Conservation (phyloP, 2,888 invertebrate species). For the Melikaiella ostensackeni region DNA sequence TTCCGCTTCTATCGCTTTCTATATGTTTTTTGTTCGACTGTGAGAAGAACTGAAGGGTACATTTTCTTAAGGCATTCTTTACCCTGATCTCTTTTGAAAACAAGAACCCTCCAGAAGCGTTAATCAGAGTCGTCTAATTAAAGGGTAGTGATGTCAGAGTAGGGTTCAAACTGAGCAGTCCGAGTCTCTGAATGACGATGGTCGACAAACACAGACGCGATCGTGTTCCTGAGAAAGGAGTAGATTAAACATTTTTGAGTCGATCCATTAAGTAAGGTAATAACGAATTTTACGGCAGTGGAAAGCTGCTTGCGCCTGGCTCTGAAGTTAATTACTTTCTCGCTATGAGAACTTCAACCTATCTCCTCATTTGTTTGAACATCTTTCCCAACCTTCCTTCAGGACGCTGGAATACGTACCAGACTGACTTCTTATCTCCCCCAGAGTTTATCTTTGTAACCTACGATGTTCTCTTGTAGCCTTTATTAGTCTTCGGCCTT, state of each 20-base stretch:
- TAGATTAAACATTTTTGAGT: conserved; percentile 63
- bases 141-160: not conserved
- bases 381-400: conserved; percentile 43
- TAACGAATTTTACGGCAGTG: conserved; percentile 61
- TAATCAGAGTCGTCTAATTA: not conserved
- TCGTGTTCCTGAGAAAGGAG: conserved; percentile 29
- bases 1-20: not conserved
- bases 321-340: conserved; percentile 63
- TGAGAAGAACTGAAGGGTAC: not conserved
- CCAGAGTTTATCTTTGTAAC: conserved; percentile 50
- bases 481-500: conserved; percentile 62
- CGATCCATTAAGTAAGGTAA: conserved; percentile 59
- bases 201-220: not conserved
- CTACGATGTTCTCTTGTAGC: conserved; percentile 50
- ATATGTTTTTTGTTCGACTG: not conserved
- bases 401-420: conserved; percentile 36
- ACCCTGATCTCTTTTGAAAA: not conserved
- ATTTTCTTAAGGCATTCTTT: not conserved
- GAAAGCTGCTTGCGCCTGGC: conserved; percentile 22
- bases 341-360: conserved; percentile 57
- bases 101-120: not conserved
- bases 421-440: conserved; percentile 37
- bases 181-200: not conserved
- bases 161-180: not conserved
- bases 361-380: conserved; percentile 58